Evolutionary conservation across 1,140 invertebrate genomes (phyloP).

Genomic region (Ceratosolen fusciceps): DNA sequence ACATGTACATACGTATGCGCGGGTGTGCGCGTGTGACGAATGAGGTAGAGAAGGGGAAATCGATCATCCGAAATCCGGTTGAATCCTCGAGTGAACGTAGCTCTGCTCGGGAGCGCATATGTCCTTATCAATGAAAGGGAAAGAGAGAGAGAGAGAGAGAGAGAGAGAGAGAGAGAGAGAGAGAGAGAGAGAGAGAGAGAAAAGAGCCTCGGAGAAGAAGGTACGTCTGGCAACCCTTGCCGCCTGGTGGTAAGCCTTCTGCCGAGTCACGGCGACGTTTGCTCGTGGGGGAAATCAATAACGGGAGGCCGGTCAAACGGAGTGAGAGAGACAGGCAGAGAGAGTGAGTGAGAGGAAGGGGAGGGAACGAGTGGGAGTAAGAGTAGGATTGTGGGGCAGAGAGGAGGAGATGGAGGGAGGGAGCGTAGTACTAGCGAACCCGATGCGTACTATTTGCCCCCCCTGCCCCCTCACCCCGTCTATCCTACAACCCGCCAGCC

Average conservation of each 20-base stretch:
- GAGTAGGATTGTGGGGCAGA: no score
- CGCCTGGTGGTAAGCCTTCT: neutral
- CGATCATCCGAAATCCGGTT: no score
- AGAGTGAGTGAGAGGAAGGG: conserved; percentile 20
- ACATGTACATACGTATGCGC: no score
- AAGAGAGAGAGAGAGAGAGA: no score
- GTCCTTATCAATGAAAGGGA: no score
- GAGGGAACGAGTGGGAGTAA: neutral
- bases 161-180: neutral
- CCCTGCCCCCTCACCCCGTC: neutral
- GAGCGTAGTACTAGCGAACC: conserved; percentile 5
- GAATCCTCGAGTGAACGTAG: no score
- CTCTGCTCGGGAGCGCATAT: no score
- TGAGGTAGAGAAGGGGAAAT: no score
- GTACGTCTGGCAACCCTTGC: neutral
- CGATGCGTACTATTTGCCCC: conserved; percentile 1
- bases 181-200: neutral
- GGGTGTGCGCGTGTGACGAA: no score
- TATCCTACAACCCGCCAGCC: neutral
- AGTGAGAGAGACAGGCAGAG: no score
- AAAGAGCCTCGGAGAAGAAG: neutral
- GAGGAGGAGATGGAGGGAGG: neutral
- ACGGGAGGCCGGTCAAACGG: conserved; percentile 22
- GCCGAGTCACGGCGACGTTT: neutral
- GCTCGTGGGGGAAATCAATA: conserved; percentile 21